Evolutionary conservation across 2,888 invertebrate genomes (phyloP), one percentile per base, ranked within the genome.

Genomic region (Andrena praecox): DNA sequence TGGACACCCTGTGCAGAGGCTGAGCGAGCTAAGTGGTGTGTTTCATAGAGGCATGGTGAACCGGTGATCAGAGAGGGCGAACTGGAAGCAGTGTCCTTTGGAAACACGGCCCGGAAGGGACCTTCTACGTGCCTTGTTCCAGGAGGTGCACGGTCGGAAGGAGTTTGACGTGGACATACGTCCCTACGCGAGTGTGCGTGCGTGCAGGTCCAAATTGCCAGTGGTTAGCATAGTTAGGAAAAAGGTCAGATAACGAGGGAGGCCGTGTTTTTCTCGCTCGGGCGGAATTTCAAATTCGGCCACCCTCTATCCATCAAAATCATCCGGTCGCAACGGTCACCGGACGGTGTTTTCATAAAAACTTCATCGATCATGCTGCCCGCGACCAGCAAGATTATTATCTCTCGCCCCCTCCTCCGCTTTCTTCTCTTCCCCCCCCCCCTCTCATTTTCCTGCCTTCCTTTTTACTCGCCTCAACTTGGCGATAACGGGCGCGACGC

Each of bases 221-320:
- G 42, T 29, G 27, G 67, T 72, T 75, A 72, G 79, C 78, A 76
- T 79, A 56, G 29, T 10, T 33, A 20, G 33, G 52, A 54, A 69
- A 67, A 66, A 70, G 62, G 42, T 54, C 60, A 48, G 42, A 8
- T 60, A 63, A 56, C 48, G 10, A 24, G 56, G 52, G 52, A 20
- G 67, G 20, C 24, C 20, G 69, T 29, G 74, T 68, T 76, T 71
- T 86, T 75, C 71, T 60, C 63, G 64, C 8, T 50, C 29, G 56
- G 71, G 24, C 48, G 66, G 83, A 88, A 87, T 85, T 88, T 83
- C 73, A 86, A 86, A 88, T 86, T 84, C 68, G 73, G 54, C 31
- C 75, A 48, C 29, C 16, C 74, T 76, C 83, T 88, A 86, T 86
- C 87, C 83, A 88, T 87, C 88, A 88, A 85, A 71, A 80, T 66